A percentile compares a stretch with the other conserved stretches of the same genome.
Evolutionary conservation across 2,888 invertebrate genomes (phyloP).

Genomic region (Tenthredo amoena): DNA sequence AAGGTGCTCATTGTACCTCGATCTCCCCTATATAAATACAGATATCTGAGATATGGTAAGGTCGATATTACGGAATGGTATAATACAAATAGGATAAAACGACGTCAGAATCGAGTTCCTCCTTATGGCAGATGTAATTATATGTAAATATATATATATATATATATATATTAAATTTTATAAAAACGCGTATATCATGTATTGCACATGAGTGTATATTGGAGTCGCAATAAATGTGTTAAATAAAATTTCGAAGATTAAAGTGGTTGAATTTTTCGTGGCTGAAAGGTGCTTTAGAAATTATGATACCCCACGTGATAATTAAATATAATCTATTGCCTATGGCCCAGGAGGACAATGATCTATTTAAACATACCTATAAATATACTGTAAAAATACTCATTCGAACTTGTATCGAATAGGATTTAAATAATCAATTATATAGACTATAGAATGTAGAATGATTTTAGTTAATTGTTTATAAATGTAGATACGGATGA

Average conservation of each 20-base stretch:
- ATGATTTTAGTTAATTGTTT: constrained; percentile 13
- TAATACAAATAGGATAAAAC: background rate
- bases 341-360: background rate
- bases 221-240: background rate
- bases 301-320: background rate
- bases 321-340: background rate
- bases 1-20: background rate
- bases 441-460: background rate
- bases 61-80: background rate
- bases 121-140: background rate
- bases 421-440: background rate
- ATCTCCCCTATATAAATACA: background rate
- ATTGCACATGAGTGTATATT: background rate
- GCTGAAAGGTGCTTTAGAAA: background rate
- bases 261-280: background rate
- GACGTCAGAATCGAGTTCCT: background rate
- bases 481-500: background rate
- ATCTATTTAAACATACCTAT: background rate
- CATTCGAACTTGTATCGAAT: background rate
- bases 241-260: background rate
- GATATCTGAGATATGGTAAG: background rate
- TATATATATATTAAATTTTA: background rate
- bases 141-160: background rate
- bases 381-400: background rate
- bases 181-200: background rate